Evolutionary conservation across 2,113 vertebrate genomes (phyloP).

Genomic region (Hydropotes inermis): DNA sequence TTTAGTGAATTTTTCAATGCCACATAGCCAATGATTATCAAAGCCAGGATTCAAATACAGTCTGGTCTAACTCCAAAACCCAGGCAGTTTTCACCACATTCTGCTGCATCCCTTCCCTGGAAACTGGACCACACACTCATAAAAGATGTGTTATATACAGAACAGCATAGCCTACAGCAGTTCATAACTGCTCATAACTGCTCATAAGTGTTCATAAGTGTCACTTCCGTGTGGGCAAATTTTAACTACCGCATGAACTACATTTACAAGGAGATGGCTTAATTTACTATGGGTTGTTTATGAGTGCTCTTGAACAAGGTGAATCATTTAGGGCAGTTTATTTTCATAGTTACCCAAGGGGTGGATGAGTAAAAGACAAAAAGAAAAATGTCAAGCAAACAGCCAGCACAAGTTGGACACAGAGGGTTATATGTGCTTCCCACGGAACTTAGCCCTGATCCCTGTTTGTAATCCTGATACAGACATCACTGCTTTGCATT

Average conservation of each 20-base stretch:
- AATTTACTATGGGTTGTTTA: slow-evolving; percentile 46
- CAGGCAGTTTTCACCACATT: neutral
- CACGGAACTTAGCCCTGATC: neutral
- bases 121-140: neutral
- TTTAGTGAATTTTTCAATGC: neutral
- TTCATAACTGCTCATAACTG: neutral
- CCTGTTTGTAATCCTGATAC: neutral
- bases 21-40: neutral
- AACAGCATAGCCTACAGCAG: neutral
- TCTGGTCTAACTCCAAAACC: neutral
- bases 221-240: slow-evolving; percentile 15
- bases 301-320: neutral
- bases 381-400: neutral
- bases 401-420: neutral
- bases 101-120: neutral
- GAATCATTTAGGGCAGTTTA: slow-evolving; percentile 1
- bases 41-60: neutral
- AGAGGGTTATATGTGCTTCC: neutral
- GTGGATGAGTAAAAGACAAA: slow-evolving; percentile 19
- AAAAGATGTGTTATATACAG: neutral
- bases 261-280: slow-evolving; percentile 48
- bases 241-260: slow-evolving; percentile 38
- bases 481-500: neutral
- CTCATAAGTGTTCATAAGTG: neutral
- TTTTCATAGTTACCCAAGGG: neutral